phyloP scores from a whole-genome alignment of 2,888 invertebrate species.

The Ectropis crepuscularia region DNA sequence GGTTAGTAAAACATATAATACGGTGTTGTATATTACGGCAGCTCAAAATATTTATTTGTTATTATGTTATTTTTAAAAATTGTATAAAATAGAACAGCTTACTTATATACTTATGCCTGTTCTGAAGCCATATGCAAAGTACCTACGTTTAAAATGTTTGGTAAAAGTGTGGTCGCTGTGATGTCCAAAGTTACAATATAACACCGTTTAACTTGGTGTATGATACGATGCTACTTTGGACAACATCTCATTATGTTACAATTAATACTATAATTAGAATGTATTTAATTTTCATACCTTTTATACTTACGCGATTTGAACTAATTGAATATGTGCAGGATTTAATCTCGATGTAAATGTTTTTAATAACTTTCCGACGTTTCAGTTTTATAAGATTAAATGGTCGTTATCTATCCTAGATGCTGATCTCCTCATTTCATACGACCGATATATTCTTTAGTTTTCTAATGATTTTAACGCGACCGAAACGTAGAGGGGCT shows the following conservation, averaged over 20 bases:
- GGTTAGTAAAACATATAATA: constrained; percentile 6
- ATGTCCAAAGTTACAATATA: constrained; percentile 4
- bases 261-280: constrained; percentile 25
- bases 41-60: constrained; percentile 51
- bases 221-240: constrained; percentile 9
- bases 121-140: constrained; percentile 52
- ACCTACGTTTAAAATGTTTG: constrained; percentile 48
- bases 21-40: constrained; percentile 46
- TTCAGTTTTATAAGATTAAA: too few species aligned
- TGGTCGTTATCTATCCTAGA: too few species aligned
- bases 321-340: too few species aligned
- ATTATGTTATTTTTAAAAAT: constrained; percentile 30
- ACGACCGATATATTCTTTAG: too few species aligned
- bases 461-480: too few species aligned
- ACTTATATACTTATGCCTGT: constrained; percentile 41
- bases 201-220: neutral
- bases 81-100: constrained; percentile 34
- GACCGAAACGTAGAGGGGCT: too few species aligned
- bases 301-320: too few species aligned
- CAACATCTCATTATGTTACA: neutral
- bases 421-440: too few species aligned
- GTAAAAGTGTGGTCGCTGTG: constrained; percentile 25
- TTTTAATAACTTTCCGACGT: too few species aligned
- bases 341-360: too few species aligned
- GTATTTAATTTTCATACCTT: constrained; percentile 16